A percentile compares a stretch with the other conserved stretches of the same genome.
phyloP scores from a whole-genome alignment of 2,888 invertebrate genomes.

The Macaria notata region DNA sequence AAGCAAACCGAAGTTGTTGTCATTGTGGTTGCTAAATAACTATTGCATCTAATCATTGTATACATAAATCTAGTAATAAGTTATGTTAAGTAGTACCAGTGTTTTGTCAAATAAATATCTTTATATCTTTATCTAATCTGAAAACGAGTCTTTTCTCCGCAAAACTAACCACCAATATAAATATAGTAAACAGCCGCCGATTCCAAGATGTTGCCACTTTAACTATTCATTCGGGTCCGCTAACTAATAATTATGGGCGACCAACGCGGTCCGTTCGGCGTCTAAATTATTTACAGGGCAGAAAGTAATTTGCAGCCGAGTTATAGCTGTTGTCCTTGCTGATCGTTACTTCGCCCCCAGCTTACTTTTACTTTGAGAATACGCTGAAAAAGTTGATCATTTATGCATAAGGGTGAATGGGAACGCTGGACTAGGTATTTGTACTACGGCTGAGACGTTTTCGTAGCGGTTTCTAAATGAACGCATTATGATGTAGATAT shows the following conservation, averaged over 20 bases:
- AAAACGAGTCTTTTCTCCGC: too few relatives aligned
- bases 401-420: constrained; percentile 37
- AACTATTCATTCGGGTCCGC: constrained; percentile 30
- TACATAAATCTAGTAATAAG: too few relatives aligned
- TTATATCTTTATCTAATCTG: too few relatives aligned
- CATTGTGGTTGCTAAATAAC: too few relatives aligned
- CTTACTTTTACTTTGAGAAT: constrained; percentile 30
- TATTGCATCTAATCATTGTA: too few relatives aligned
- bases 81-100: too few relatives aligned
- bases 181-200: constrained; percentile 12
- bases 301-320: constrained; percentile 42
- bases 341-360: constrained; percentile 13
- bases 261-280: constrained; percentile 37
- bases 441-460: background rate
- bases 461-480: too few relatives aligned
- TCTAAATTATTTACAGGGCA: constrained; percentile 48
- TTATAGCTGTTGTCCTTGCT: constrained; percentile 39
- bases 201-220: constrained; percentile 16
- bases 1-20: too few relatives aligned
- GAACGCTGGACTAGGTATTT: constrained; percentile 7
- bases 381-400: constrained; percentile 39
- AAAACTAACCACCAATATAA: constrained; percentile 7
- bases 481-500: too few relatives aligned
- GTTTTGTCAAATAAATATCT: too few relatives aligned
- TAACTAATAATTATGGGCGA: constrained; percentile 41